Evolutionary conservation across 2,797 vertebrate genomes (phyloP), one percentile per base, ranked within the genome.

Genomic region (Bufotes viridis): DNA sequence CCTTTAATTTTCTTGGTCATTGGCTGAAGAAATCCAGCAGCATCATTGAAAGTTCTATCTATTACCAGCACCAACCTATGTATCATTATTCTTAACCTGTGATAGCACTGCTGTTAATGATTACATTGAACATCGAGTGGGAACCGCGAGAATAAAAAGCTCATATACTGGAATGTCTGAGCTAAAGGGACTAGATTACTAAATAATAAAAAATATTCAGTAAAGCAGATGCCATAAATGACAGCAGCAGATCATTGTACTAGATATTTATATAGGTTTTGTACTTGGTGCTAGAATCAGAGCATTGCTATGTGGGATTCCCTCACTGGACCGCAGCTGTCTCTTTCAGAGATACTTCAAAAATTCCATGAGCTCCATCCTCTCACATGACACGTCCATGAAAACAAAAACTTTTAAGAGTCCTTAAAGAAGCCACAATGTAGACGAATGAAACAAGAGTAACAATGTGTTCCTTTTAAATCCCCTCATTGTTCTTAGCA

Each of bases 311-410:
- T 65, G 60, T 81, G 22, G 78, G 60, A 81, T 49, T 63, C 24
- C 34, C 9, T 81, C 42, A 80, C 42, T 22, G 20, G 1, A 42
- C 17, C 29, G 57, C 51, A 82, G 81, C 81, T 82, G 81, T 82
- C 63, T 63, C 57, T 34, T 34, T 61, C 13, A 81, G 60, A 79
- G 24, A 29, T 58, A 29, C 51, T 42, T 20, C 14, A 81, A 63
- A 61, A 63, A 63, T 49, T 63, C 79, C 79, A 49, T 57, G 60
- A 49, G 9, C 67, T 22, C 67, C 82, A 57, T 74, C 26, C 55
- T 70, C 24, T 84, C 82, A 57, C 53, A 74, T 84, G 82, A 24
- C 51, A 83, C 55, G 12, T 42, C 26, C 67, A 85, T 85, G 84
- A 78, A 85, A 84, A 15, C 55, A 10, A 76, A 84, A 57, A 60